Percentiles rank a stretch among this genome's conserved stretches.
Conservation (phyloP, 2,888 invertebrate genomes). For the Polyommatus iphigenia region DNA sequence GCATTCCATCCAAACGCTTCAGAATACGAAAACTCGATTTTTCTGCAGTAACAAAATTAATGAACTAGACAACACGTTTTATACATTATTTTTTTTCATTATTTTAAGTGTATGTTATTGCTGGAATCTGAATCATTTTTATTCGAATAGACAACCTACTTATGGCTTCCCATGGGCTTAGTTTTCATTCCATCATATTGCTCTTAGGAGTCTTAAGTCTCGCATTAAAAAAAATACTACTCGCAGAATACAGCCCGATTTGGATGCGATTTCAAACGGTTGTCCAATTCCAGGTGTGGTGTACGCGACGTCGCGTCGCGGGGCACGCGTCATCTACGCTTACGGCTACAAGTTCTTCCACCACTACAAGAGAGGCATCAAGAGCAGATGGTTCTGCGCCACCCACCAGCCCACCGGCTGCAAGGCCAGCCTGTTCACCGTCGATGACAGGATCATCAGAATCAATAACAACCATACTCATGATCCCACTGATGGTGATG, state of each 20-base stretch:
- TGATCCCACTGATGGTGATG: background rate
- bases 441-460: slow-evolving; percentile 44
- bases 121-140: no score
- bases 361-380: slow-evolving; percentile 37
- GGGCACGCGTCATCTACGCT: slow-evolving; percentile 37
- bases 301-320: slow-evolving; percentile 38
- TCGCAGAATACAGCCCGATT: background rate
- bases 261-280: background rate
- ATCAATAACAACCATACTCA: slow-evolving; percentile 43
- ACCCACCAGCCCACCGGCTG: slow-evolving; percentile 46
- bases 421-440: slow-evolving; percentile 48
- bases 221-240: no score
- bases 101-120: no score
- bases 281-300: slow-evolving; percentile 13
- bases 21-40: no score
- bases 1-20: no score
- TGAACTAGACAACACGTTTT: no score
- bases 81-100: no score
- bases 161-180: no score
- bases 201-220: no score
- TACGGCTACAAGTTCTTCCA: slow-evolving; percentile 40
- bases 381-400: slow-evolving; percentile 46
- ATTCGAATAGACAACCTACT: no score
- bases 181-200: no score
- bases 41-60: no score